These are phyloP conservation scores for Lasioglossum oenotherae DNA, from an alignment of 2,888 invertebrate genomes.

Conservation along the genomic window DNA sequence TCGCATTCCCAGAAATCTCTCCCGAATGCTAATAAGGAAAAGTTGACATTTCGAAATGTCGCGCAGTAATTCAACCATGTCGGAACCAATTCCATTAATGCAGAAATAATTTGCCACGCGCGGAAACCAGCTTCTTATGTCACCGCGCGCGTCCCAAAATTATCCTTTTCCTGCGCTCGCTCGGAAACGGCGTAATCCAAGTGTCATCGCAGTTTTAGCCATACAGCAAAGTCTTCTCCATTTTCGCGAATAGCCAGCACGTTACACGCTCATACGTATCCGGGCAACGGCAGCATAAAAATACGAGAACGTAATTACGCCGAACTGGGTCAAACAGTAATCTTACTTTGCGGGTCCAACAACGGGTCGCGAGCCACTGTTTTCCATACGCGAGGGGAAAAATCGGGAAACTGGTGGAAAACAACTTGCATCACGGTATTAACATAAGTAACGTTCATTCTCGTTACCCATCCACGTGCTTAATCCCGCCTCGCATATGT, in stretches of 20 bases:
- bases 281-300: conserved; percentile 21
- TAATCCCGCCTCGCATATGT: background rate
- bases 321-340: conserved; percentile 52
- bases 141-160: background rate
- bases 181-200: background rate
- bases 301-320: conserved; percentile 47
- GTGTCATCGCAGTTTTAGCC: background rate
- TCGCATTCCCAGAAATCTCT: background rate
- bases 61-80: background rate
- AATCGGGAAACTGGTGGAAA: background rate
- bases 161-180: background rate
- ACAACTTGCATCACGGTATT: background rate
- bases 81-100: background rate
- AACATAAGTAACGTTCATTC: conserved; percentile 18
- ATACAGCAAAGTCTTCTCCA: background rate
- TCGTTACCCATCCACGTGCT: background rate
- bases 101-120: background rate
- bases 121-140: background rate
- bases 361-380: conserved; percentile 7
- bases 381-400: background rate
- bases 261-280: background rate
- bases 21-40: background rate
- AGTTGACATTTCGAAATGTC: background rate
- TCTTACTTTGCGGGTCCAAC: conserved; percentile 36
- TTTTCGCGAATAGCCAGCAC: background rate